Evolutionary conservation across 2,113 vertebrate species (phyloP).

Genomic region (Anoplopoma fimbria): DNA sequence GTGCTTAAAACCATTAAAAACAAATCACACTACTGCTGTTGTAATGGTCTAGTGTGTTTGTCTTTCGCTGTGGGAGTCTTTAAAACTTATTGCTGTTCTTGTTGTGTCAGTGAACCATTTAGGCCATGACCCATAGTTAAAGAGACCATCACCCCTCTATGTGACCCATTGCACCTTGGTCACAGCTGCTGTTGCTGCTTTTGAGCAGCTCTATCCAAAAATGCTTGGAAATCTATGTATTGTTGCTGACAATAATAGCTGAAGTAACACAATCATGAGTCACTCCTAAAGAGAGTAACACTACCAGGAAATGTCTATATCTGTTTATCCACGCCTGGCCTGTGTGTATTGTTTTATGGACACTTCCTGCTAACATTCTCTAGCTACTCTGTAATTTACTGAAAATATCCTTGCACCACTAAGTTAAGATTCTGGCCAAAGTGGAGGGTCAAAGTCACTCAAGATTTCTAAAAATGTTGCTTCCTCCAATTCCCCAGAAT

Average conservation of each 20-base stretch:
- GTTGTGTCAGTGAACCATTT: not conserved
- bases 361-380: conserved; percentile 79
- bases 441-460: conserved; percentile 66
- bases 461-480: conserved; percentile 73
- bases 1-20: conserved; percentile 9
- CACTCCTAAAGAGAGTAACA: conserved; percentile 36
- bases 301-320: conserved; percentile 70
- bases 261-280: conserved; percentile 52
- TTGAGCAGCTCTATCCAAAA: not conserved
- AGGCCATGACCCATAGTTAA: not conserved
- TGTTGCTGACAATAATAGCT: conserved; percentile 41
- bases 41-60: not conserved
- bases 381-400: conserved; percentile 76
- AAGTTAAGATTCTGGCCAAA: conserved; percentile 51
- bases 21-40: not conserved
- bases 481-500: conserved; percentile 55
- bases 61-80: not conserved
- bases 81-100: not conserved
- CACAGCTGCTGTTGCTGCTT: not conserved
- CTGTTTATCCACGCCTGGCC: conserved; percentile 43
- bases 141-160: not conserved
- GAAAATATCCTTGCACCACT: conserved; percentile 72
- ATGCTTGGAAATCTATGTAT: conserved; percentile 1
- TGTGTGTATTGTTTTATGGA: conserved; percentile 72
- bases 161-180: not conserved